phyloP scores from a whole-genome alignment of 1,140 invertebrate species.

The Rhagoletis zephyria region DNA sequence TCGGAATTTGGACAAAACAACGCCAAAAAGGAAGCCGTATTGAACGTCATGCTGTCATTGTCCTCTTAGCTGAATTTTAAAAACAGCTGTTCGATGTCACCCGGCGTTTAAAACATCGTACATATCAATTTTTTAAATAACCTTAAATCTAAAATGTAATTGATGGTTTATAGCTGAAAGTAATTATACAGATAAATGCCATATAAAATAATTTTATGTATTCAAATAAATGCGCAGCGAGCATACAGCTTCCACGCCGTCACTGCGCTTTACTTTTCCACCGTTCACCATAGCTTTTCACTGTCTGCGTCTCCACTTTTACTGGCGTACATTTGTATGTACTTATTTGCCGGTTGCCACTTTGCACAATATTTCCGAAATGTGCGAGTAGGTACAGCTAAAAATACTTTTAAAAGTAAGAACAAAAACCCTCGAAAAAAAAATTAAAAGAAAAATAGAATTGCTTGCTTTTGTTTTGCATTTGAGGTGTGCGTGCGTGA shows the following conservation, averaged over 20 bases:
- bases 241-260: neutral
- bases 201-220: neutral
- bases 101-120: neutral
- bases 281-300: neutral
- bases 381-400: neutral
- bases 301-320: no score
- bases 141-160: neutral
- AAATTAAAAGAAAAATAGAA: neutral
- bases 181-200: neutral
- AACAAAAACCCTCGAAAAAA: neutral
- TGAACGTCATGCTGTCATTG: no score
- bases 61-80: no score
- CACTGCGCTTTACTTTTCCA: neutral
- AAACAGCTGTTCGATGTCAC: neutral
- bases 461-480: conserved; percentile 11
- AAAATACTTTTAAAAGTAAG: conserved; percentile 12
- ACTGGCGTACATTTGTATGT: neutral
- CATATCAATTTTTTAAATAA: neutral
- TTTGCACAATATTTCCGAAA: conserved; percentile 37
- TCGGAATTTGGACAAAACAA: no score
- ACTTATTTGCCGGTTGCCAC: neutral
- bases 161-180: neutral
- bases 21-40: no score
- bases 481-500: neutral
- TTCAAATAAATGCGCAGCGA: conserved; percentile 8